phyloP scores from a whole-genome alignment of 2,797 vertebrate species.

The Sebastiscus albofasciatus region DNA sequence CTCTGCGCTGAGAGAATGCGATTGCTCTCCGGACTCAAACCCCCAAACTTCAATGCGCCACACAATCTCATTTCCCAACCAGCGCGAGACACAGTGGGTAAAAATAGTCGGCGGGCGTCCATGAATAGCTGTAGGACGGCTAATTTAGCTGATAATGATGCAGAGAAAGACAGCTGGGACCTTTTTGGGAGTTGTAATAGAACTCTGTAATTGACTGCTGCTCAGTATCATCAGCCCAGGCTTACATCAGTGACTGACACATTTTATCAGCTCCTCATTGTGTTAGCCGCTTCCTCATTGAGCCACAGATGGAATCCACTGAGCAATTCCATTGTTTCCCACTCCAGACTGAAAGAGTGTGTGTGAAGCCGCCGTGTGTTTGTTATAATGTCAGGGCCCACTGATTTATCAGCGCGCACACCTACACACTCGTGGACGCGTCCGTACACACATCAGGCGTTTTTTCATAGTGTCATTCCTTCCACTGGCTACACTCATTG shows the following conservation, averaged over 20 bases:
- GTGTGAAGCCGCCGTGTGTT: constrained; percentile 26
- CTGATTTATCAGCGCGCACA: constrained; percentile 44
- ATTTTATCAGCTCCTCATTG: constrained; percentile 78
- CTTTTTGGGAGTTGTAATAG: constrained; percentile 76
- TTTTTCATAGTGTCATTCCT: not conserved
- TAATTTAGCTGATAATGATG: constrained; percentile 82
- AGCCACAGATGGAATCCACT: constrained; percentile 76
- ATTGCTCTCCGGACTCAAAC: not conserved
- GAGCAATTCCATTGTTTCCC: constrained; percentile 73
- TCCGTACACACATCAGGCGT: not conserved
- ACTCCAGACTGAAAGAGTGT: constrained; percentile 37
- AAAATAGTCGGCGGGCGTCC: constrained; percentile 61
- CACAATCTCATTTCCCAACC: constrained; percentile 53
- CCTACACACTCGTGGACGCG: not conserved
- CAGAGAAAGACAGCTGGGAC: constrained; percentile 80
- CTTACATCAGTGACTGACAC: constrained; percentile 72
- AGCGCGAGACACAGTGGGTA: constrained; percentile 25
- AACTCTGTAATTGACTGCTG: constrained; percentile 78
- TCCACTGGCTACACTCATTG: constrained; percentile 9
- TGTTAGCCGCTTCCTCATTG: constrained; percentile 53
- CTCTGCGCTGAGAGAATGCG: not conserved
- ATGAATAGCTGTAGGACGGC: constrained; percentile 56
- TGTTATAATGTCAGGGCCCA: constrained; percentile 61
- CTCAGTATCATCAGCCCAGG: constrained; percentile 56
- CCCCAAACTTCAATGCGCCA: constrained; percentile 12